These are phyloP conservation scores for Pterostichus niger DNA, from an alignment of 2,888 invertebrate genomes.

Conservation along the genomic window DNA sequence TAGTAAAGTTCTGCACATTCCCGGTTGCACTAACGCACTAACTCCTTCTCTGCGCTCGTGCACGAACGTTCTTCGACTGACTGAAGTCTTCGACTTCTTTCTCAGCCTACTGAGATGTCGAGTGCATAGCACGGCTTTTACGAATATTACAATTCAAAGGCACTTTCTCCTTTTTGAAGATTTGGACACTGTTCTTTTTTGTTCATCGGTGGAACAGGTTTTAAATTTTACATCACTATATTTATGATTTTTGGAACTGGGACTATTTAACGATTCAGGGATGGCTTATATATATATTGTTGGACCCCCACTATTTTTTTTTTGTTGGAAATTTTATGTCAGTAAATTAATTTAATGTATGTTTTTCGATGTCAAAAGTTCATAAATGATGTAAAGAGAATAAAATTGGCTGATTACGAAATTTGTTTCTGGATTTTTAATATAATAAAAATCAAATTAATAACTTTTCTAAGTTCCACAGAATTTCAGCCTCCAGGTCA, in stretches of 20 bases:
- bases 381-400: too few species aligned
- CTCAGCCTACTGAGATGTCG: conserved; percentile 19
- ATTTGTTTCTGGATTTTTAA: too few species aligned
- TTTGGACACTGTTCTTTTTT: conserved; percentile 48
- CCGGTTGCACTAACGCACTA: background rate
- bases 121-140: conserved; percentile 28
- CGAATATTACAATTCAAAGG: conserved; percentile 31
- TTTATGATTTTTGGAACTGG: background rate
- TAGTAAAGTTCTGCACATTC: conserved; percentile 12
- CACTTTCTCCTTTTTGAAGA: conserved; percentile 57
- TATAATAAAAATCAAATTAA: too few species aligned
- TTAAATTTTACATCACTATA: background rate
- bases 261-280: background rate
- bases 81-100: conserved; percentile 16
- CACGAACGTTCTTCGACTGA: background rate
- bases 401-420: too few species aligned
- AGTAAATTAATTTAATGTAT: too few species aligned
- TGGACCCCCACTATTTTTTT: too few species aligned
- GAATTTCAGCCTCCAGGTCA: too few species aligned
- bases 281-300: background rate
- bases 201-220: conserved; percentile 23
- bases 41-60: background rate
- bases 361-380: too few species aligned
- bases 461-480: too few species aligned
- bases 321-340: too few species aligned